Evolutionary conservation across 1,140 invertebrate species (phyloP), one percentile per base, ranked within the genome.

Genomic region (Bombus fervidus): DNA sequence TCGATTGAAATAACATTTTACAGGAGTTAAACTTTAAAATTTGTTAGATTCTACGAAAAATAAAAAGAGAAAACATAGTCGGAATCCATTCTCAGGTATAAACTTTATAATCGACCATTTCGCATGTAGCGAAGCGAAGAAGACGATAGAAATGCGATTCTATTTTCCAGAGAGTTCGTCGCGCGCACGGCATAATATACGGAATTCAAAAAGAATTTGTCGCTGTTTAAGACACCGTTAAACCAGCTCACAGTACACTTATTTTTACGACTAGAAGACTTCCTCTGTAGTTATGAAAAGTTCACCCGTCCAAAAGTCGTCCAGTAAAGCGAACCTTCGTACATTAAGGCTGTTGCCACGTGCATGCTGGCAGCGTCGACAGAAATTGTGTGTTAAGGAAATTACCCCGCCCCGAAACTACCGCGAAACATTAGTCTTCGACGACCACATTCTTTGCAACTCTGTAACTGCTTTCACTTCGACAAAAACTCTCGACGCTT

Each of bases 151-250:
- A 73, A 73, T 39, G 47, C 34, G 28, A 75, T 75, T 77, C 72
- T 6, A 22, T 78, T 25, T n/a, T 28, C 13, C 12, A 9, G n/a
- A 34, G 57, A 66, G 66, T 66, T 37, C 31, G 10, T 31, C 39
- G 22, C 34, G 10, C 25, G n/a, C 47, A 53, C 59, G 39, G 64
- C 80, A 81, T 59, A 77, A 75, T 87, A 84, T 64, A 76, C 76
- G 31, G 66, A 43, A 47, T 59, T 76, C 57, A 22, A 41, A 31
- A 75, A 43, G 39, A 87, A 88, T 85, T 87, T 81, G 83, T 13
- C 81, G 75, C 81, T 87, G 87, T 77, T 89, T 87, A 88, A 89
- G 72, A 81, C 86, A 87, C 64, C 83, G 82, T 89, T 88, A 88
- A 89, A 77, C 86, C 81, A 76, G 66, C 86, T 89, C 76, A 68